These are phyloP conservation scores for Callithrix jacchus DNA, from an alignment of 2,113 vertebrate species.

Conservation along the genomic window DNA sequence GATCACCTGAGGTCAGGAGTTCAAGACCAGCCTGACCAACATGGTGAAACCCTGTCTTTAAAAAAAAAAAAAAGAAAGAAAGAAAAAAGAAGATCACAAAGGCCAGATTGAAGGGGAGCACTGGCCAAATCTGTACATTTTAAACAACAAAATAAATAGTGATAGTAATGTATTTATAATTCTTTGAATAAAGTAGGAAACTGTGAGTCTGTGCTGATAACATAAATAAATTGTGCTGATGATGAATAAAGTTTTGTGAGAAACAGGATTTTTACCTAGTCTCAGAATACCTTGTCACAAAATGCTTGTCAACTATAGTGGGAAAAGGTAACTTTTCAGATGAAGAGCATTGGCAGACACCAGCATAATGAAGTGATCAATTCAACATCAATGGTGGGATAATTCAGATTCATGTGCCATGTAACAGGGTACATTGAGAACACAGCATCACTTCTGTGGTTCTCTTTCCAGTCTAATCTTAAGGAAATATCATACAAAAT, in stretches of 20 bases:
- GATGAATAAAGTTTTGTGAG: background rate
- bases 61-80: too few species aligned
- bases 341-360: background rate
- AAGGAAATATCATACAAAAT: background rate
- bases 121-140: background rate
- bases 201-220: background rate
- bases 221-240: background rate
- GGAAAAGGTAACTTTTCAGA: background rate
- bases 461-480: background rate
- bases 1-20: too few species aligned
- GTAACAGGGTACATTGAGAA: background rate
- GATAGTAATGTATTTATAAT: background rate
- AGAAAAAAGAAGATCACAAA: background rate
- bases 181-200: constrained; percentile 23
- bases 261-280: background rate
- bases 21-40: too few species aligned
- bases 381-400: background rate
- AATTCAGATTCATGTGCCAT: background rate
- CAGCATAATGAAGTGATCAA: background rate
- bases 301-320: background rate
- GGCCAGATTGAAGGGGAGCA: background rate
- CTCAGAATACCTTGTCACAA: background rate
- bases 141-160: background rate
- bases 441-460: background rate
- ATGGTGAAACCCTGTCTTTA: too few species aligned